These are phyloP conservation scores for Drosophila ogumai DNA, from an alignment of 1,140 invertebrate genomes.

Conservation along the genomic window DNA sequence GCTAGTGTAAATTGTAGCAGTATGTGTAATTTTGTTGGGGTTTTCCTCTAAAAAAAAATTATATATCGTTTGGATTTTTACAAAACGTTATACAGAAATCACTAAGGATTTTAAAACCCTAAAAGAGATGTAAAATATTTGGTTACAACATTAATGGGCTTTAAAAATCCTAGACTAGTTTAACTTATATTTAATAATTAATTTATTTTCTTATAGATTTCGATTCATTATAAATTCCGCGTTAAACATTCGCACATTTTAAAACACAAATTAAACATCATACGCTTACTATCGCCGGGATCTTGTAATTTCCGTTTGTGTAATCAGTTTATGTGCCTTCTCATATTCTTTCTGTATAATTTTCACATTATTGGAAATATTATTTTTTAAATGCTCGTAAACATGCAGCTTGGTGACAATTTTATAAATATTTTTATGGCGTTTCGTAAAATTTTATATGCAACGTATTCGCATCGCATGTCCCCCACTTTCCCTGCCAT, in stretches of 20 bases:
- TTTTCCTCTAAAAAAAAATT: no score
- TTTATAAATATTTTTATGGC: slow-evolving; percentile 82
- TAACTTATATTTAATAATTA: no score
- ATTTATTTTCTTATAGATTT: neutral
- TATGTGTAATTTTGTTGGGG: neutral
- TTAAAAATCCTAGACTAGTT: neutral
- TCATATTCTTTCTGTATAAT: slow-evolving; percentile 52
- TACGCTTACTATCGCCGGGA: slow-evolving; percentile 24
- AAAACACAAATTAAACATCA: slow-evolving; percentile 17
- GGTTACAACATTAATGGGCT: neutral
- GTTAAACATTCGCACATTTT: slow-evolving; percentile 4
- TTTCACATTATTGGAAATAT: slow-evolving; percentile 67
- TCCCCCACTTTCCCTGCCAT: slow-evolving; percentile 3
- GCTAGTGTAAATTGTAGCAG: neutral
- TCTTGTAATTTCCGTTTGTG: slow-evolving; percentile 55
- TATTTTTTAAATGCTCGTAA: slow-evolving; percentile 76
- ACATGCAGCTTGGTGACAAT: slow-evolving; percentile 70
- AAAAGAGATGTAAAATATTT: no score
- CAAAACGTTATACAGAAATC: neutral
- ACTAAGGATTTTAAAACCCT: neutral
- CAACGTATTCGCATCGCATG: slow-evolving; percentile 16
- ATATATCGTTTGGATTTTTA: neutral
- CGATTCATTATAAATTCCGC: neutral
- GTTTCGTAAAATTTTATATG: slow-evolving; percentile 82
- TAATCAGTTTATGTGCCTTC: slow-evolving; percentile 10